Base-by-base conservation (phyloP, 2,113 vertebrate species). In the Eubucco bourcierii region DNA sequence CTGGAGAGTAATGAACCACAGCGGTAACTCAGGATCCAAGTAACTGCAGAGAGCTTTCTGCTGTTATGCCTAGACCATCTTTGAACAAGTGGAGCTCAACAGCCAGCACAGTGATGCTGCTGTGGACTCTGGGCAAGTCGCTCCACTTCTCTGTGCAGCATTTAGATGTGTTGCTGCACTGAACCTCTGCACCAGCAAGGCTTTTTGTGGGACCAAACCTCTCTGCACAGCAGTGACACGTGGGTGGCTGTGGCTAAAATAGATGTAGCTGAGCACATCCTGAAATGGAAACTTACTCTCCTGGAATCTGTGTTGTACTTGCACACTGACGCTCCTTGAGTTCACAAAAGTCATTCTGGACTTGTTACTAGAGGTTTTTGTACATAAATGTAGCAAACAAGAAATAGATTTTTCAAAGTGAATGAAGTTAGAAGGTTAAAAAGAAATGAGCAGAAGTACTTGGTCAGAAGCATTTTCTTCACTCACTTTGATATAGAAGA, bases 121-220 rank as follows among this genome's bases (percentile, higher is more conserved):
- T 39, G 46, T 34, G 41, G 34, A 10, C 41, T 23, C 67, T 8
- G 58, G 44, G 31, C 39, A 28, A 5, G 64, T 37, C 34, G 2
- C 72, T 58, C 29, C 27, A 1, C 65, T 10, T 14, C 20, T 39
- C 33, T 4, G 13, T n/a, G 68, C 0, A 7, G 19, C 21, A 3
- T 41, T 20, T 28, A 17, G 2, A 0, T 52, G 55, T 0, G 4
- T 12, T 24, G 61, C 74, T 47, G 61, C 78, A 9, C 25, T 5
- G 64, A 66, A 15, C 72, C 56, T 16, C 52, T 50, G 39, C 10
- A 12, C 29, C 4, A 23, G 29, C 52, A 9, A 18, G 20, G 29
- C 52, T 29, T 7, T 47, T 46, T 0, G 1, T 59, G 76, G n/a
- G 12, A 44, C 68, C 52, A 41, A 2, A 33, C 24, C 12, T 41